Evolutionary conservation across 37 sponge, comb jelly and placozoan species (phyloP).

Genomic region (Axinella damicornis): DNA sequence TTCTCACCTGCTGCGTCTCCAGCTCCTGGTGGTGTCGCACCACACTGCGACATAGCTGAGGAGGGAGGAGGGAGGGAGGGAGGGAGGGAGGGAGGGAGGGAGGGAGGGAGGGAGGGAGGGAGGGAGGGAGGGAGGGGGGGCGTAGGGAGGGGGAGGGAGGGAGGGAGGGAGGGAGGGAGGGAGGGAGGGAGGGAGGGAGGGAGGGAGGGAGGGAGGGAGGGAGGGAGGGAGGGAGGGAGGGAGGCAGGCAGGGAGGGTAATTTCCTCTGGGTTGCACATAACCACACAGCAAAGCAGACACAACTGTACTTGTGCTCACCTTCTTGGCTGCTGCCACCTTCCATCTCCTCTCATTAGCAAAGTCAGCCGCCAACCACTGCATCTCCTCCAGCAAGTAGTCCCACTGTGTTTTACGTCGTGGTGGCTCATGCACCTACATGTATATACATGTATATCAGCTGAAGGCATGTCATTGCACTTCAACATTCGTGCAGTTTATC

Average conservation of each 20-base stretch:
- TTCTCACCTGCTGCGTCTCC: constrained; percentile 50
- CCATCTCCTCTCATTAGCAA: constrained; percentile 94
- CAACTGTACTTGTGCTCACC: constrained; percentile 32
- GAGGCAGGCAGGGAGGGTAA: too few species aligned
- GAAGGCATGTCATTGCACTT: too few species aligned
- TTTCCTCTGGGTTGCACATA: too few species aligned
- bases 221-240: background rate
- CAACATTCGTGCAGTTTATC: too few species aligned
- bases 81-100: background rate
- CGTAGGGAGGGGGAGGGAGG: background rate
- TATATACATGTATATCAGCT: too few species aligned
- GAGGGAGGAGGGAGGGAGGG: background rate
- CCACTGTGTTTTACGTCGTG: constrained; percentile 84
- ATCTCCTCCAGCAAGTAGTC: constrained; percentile 98
- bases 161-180: background rate
- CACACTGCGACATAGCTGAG: constrained; percentile 76
- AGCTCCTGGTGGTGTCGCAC: constrained; percentile 81
- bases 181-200: too few species aligned
- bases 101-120: background rate
- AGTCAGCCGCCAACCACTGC: constrained; percentile 97
- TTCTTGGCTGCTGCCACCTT: constrained; percentile 87
- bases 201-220: background rate
- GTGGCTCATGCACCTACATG: constrained; percentile 78
- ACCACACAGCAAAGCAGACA: background rate
- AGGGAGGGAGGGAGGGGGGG: background rate